Base-by-base conservation (phyloP, 2,113 vertebrate genomes). In the Brachyhypopomus gauderio region DNA sequence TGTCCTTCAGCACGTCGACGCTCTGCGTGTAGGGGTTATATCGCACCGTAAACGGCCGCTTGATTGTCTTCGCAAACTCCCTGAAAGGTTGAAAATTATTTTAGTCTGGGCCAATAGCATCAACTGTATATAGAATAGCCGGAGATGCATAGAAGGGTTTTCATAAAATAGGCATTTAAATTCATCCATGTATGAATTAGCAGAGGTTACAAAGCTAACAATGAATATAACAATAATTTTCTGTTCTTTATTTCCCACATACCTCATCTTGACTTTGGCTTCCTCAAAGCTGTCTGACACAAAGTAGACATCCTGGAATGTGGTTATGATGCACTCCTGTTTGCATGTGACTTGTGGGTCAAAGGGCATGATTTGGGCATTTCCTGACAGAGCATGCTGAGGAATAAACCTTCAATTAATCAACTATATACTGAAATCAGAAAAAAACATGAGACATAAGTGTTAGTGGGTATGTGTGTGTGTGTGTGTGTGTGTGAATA, bases 251-350 rank as follows among this genome's bases (percentile, higher is more conserved):
- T 41, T 6, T 20, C n/a, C 5, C 19, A 55, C 70, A 86, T 90
- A 97, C 97, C 97, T 97, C 97, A 99, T 99, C 87, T 98, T 98
- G 89, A 97, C 96, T 89, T 99, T 99, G 88, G 97, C 97, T 91
- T 98, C 97, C 90, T 99, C 97, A 80, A 99, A 99, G 94, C 97
- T 98, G 90, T 98, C 97, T 0, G 97, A 98, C 82, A 98, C 95
- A 88, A 99, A 99, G 89, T 99, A 99, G 70, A 94, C 96, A 22
- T 99, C 97, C 90, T 99, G 97, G 89, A 99, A 99, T 79, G 96
- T 96, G 52, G 97, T 99, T 89, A 99, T 98, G 88, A 98, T 95
- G 89, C 97, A 99, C 92, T 98, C 97, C 89, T 98, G 97, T 82
- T 92, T 90, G 89, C 96, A 97, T 56, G 97, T 98, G 63, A 95